Evolutionary conservation across 2,797 vertebrate genomes (phyloP).

Genomic region (Sciurus carolinensis): DNA sequence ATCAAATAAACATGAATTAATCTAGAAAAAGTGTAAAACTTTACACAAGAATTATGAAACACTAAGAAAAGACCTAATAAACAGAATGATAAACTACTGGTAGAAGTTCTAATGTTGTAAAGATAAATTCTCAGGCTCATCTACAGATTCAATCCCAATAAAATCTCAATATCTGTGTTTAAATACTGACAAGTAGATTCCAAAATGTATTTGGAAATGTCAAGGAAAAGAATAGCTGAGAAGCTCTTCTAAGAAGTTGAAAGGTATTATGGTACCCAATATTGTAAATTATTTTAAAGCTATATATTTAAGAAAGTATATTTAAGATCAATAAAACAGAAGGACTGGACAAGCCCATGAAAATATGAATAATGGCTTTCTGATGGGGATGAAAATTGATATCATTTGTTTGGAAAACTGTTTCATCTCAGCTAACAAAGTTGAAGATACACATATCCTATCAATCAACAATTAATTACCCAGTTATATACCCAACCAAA

Average conservation of each 20-base stretch:
- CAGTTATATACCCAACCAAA: neutral
- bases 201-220: constrained; percentile 28
- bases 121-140: constrained; percentile 8
- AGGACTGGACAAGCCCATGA: neutral
- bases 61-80: constrained; percentile 13
- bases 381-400: neutral
- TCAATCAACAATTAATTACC: neutral
- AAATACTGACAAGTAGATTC: neutral
- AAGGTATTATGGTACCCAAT: neutral
- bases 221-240: neutral
- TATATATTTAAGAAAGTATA: neutral
- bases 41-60: neutral
- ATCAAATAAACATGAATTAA: constrained; percentile 32
- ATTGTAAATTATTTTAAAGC: constrained; percentile 12
- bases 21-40: neutral
- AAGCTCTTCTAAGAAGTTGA: neutral
- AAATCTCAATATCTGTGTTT: neutral
- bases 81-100: neutral
- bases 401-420: neutral
- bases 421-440: neutral
- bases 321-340: neutral
- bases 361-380: neutral
- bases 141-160: neutral
- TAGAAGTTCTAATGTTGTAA: neutral
- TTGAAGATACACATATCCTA: neutral